Base-by-base conservation (phyloP, 2,797 vertebrate species). In the Rhadinocentrus ornatus region DNA sequence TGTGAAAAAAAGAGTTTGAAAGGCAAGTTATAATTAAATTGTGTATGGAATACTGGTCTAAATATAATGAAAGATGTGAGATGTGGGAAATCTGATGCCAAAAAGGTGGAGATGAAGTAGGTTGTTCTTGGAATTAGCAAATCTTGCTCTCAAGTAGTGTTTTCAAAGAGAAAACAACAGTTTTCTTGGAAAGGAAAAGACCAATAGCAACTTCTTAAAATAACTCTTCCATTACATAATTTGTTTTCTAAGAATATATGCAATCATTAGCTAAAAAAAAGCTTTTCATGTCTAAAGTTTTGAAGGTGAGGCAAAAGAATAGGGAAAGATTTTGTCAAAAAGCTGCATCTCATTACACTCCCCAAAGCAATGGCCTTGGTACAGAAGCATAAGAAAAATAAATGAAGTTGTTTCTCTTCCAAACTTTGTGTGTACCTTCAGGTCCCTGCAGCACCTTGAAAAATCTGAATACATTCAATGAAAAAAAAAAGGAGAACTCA, bases 401-500 rank as follows among this genome's bases (percentile, higher is more conserved):
- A 77, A 87, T 74, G 61, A 86, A 84, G 69, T 66, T 82, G 69
- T 81, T 87, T 81, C 80, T 87, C 76, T 79, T 88, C 88, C 75
- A 90, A 90, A 91, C 80, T 85, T 74, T 66, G 69, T 80, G 80
- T 92, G 85, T 94, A 94, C 94, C 94, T 95, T 91, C 62, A 80
- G 81, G 86, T 90, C 84, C 75, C 86, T 81, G 85, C 80, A 86
- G 85, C 85, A 86, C 74, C 82, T 88, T 90, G 88, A 80, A 90
- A 89, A 83, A 88, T 90, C 92, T 91, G 89, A 93, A 91, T 84
- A 88, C 66, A 84, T 92, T 91, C 88, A 73, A 89, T 39, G 70
- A 80, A 81, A 82, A 81, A n/a, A 68, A 90, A 70, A 82, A 84
- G 68, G 39, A 90, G 57, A 67, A 83, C 82, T 78, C 60, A 88